A percentile compares a stretch with the other conserved stretches of the same genome.
phyloP scores from a whole-genome alignment of 2,113 vertebrate genomes.

The Eira barbara region DNA sequence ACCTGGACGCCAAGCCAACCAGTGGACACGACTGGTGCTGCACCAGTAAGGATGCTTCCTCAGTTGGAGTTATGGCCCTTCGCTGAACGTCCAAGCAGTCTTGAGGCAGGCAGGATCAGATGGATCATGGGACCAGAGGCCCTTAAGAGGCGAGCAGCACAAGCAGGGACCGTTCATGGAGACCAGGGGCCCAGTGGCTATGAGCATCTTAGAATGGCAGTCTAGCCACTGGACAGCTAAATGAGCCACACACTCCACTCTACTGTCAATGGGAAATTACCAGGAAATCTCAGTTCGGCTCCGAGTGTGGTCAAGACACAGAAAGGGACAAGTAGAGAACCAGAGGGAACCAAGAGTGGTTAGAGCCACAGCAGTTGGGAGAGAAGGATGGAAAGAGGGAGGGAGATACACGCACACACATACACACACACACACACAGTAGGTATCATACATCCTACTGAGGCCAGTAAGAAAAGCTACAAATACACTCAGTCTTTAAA shows the following conservation, averaged over 20 bases:
- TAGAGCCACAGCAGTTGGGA: not conserved
- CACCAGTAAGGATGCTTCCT: not conserved
- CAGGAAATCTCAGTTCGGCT: not conserved
- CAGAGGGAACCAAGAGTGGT: not conserved
- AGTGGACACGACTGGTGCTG: not conserved
- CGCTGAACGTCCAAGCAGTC: not conserved
- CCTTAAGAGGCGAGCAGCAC: not conserved
- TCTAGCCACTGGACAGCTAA: not conserved
- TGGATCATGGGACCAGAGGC: not conserved
- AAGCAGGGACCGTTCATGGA: not conserved
- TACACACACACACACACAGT: too few relatives aligned
- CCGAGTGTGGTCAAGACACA: not conserved
- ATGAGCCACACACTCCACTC: not conserved
- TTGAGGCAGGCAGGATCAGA: not conserved
- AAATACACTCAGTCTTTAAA: not conserved
- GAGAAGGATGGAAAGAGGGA: not conserved
- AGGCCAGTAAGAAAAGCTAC: not conserved
- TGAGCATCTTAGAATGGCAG: not conserved
- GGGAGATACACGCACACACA: too few relatives aligned
- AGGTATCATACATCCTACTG: not conserved
- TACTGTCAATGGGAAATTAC: not conserved
- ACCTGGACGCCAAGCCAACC: not conserved
- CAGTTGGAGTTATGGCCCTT: not conserved
- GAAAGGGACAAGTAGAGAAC: not conserved
- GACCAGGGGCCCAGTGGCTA: not conserved